Percentiles rank a stretch among this genome's conserved stretches.
These are phyloP conservation scores for Delichon dasypus DNA, from an alignment of 2,797 vertebrate species.

Conservation along the genomic window DNA sequence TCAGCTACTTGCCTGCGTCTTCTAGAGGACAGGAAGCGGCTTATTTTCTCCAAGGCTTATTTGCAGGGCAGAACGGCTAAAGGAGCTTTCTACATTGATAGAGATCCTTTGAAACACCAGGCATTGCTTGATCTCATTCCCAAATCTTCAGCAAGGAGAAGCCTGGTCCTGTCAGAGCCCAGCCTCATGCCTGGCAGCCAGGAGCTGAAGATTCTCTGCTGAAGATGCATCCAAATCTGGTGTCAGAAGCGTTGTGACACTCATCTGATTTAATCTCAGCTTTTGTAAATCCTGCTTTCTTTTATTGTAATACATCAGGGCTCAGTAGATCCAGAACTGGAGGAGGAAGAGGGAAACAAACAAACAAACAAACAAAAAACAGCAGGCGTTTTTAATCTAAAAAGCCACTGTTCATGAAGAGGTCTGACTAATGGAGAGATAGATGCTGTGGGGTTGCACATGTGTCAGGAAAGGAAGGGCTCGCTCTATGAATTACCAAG, in stretches of 20 bases:
- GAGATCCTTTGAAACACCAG: background rate
- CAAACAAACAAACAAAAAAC: too few relatives aligned
- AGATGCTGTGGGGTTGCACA: background rate
- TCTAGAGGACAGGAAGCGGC: background rate
- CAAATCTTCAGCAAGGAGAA: background rate
- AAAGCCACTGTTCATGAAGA: background rate
- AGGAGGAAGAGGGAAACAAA: background rate
- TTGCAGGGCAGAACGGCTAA: background rate
- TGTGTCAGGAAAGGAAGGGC: background rate
- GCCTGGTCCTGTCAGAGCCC: background rate
- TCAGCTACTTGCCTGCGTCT: background rate
- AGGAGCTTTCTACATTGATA: background rate
- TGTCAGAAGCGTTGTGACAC: background rate
- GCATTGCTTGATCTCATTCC: background rate
- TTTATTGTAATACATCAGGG: background rate
- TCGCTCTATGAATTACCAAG: background rate
- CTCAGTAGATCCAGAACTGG: background rate
- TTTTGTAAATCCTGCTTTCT: background rate
- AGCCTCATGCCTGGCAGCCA: background rate
- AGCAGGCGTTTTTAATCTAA: background rate
- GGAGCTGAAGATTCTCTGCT: background rate
- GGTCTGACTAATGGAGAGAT: background rate
- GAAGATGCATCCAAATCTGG: background rate
- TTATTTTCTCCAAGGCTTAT: background rate
- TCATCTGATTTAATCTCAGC: background rate